Evolutionary conservation across 2,113 vertebrate species (phyloP).

Genomic region (Nesogale talazaci): DNA sequence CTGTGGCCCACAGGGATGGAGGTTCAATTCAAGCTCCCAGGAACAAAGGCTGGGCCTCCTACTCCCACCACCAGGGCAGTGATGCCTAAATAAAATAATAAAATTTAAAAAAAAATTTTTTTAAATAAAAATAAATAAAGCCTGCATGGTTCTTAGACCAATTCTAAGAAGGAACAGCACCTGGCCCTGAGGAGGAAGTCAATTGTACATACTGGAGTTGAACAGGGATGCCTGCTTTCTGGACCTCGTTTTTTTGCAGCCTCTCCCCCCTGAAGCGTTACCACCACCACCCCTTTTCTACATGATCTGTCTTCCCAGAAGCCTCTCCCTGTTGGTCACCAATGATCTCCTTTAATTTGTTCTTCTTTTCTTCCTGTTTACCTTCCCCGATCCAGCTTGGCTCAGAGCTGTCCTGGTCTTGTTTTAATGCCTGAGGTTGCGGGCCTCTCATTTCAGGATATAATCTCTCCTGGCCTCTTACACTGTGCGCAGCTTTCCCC

Average conservation of each 20-base stretch:
- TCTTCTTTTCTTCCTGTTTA: neutral
- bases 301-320: neutral
- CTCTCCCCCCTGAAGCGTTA: neutral
- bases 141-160: neutral
- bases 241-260: neutral
- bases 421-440: neutral
- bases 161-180: neutral
- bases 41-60: no score
- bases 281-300: neutral
- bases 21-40: no score
- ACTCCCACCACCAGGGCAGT: no score
- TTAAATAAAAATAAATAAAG: no score
- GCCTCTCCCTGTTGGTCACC: neutral
- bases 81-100: no score
- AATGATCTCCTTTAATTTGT: neutral
- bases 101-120: no score
- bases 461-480: neutral
- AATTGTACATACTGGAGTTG: neutral
- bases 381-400: conserved; percentile 11
- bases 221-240: neutral
- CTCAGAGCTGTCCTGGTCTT: neutral
- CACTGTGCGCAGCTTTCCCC: neutral
- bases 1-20: no score
- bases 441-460: neutral
- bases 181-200: neutral